Percentiles rank a stretch among this genome's conserved stretches.
Conservation (phyloP, 2,113 vertebrate species). For the Danio rerio region DNA sequence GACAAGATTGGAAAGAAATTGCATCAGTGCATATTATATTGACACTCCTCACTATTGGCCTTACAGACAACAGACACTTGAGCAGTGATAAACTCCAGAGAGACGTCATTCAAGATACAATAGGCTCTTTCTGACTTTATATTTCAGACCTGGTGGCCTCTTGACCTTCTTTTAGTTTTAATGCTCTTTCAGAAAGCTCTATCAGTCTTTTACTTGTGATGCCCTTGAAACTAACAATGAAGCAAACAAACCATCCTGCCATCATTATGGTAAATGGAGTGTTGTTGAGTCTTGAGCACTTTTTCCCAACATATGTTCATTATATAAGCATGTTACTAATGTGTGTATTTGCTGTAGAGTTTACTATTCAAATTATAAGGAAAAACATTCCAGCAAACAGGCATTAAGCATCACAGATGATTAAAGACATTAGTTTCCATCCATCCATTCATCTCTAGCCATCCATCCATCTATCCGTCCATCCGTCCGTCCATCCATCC, state of each 20-base stretch:
- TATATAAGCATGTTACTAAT: no score
- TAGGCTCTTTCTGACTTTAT: neutral
- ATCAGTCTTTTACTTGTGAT: neutral
- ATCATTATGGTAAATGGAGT: neutral
- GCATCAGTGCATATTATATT: neutral
- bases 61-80: neutral
- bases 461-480: no score
- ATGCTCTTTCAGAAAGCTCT: neutral
- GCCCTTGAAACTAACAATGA: neutral
- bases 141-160: neutral
- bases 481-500: no score
- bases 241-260: neutral
- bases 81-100: neutral
- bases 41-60: neutral
- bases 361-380: no score
- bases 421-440: no score
- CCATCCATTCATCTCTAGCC: no score
- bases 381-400: no score
- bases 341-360: no score
- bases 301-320: neutral
- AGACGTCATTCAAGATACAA: neutral
- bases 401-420: no score
- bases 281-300: neutral
- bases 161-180: neutral
- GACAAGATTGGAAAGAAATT: neutral